Conservation (phyloP, 2,113 vertebrate species). For the Misgurnus anguillicaudatus region DNA sequence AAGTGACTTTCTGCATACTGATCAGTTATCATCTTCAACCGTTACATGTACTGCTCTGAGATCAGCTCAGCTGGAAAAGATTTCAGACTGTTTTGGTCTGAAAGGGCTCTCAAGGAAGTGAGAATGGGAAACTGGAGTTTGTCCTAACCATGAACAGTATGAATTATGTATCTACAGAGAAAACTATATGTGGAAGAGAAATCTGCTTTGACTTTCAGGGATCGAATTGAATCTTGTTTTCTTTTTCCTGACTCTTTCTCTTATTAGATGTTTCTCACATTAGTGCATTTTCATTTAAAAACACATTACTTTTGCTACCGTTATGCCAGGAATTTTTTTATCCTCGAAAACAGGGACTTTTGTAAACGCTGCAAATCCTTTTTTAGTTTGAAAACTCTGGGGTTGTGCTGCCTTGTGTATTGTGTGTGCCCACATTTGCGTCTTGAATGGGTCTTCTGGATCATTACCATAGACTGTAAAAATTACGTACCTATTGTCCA, state of each 20-base stretch:
- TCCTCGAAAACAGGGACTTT: too few relatives aligned
- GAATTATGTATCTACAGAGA: conserved; percentile 26
- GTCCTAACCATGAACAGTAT: background rate
- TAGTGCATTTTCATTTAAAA: too few relatives aligned
- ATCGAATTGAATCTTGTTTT: background rate
- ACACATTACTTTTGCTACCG: too few relatives aligned
- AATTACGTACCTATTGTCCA: too few relatives aligned
- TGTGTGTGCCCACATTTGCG: too few relatives aligned
- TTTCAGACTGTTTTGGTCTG: background rate
- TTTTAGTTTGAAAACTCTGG: too few relatives aligned
- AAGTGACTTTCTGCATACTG: conserved; percentile 20
- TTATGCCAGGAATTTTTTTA: background rate
- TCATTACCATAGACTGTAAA: too few relatives aligned
- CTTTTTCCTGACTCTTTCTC: background rate
- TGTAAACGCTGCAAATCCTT: too few relatives aligned
- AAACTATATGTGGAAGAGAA: background rate
- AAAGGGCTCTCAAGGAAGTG: background rate
- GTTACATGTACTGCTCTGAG: background rate
- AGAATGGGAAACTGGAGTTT: background rate
- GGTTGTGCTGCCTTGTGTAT: too few relatives aligned
- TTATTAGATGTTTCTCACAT: conserved; percentile 24
- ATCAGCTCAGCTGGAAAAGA: background rate
- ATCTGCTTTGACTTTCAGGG: background rate
- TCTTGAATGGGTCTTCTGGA: too few relatives aligned
- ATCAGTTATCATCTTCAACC: conserved; percentile 8